These are phyloP conservation scores for Neodiprion pinetum DNA, from an alignment of 1,140 invertebrate species.

Conservation along the genomic window DNA sequence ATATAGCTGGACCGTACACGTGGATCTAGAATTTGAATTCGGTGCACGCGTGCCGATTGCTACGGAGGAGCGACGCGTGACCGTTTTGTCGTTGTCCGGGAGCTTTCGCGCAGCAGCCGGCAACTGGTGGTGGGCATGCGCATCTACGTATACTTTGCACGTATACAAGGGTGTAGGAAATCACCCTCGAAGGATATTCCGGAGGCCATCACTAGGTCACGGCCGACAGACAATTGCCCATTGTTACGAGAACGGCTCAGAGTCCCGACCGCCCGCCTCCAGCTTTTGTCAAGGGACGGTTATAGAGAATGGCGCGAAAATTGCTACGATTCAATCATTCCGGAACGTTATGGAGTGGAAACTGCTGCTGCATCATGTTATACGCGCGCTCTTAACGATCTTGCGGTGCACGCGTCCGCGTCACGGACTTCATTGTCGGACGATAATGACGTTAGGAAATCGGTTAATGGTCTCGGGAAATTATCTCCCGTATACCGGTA, in stretches of 20 bases:
- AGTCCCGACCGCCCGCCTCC: neutral
- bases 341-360: conserved; percentile 40
- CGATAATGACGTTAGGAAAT: conserved; percentile 39
- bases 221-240: neutral
- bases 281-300: neutral
- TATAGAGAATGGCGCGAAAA: neutral
- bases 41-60: conserved; percentile 42
- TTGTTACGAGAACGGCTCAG: neutral
- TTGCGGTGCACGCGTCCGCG: conserved; percentile 36
- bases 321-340: conserved; percentile 8
- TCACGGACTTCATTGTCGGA: neutral
- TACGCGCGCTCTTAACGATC: conserved; percentile 38
- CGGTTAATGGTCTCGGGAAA: conserved; percentile 17
- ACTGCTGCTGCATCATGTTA: conserved; percentile 40
- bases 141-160: conserved; percentile 13
- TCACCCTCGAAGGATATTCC: conserved; percentile 21
- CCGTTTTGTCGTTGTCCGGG: conserved; percentile 41
- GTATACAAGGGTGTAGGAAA: conserved; percentile 17
- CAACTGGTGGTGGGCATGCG: conserved; percentile 26
- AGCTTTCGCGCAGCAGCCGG: conserved; percentile 21
- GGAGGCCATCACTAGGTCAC: conserved; percentile 11
- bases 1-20: conserved; percentile 33
- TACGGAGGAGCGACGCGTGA: conserved; percentile 52
- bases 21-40: conserved; percentile 39
- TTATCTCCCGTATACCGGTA: conserved; percentile 8